Evolutionary conservation across 2,888 invertebrate species (phyloP), one percentile per base, ranked within the genome.

Genomic region (Busseola fusca): DNA sequence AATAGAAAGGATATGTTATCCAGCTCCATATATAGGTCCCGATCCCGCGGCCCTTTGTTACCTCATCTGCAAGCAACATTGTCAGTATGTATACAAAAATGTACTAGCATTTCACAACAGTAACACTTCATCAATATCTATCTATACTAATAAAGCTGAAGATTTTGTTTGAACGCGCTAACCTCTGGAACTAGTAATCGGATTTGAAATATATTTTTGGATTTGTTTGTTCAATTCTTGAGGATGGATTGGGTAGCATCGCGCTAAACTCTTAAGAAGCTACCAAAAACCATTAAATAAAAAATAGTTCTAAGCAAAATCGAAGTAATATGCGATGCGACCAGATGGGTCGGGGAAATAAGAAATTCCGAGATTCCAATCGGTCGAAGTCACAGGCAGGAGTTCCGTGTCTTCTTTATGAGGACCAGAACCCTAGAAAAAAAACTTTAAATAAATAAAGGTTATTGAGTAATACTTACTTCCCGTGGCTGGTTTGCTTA

Each of bases 1-100:
- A 95, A 2, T 91, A 86, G 74, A 95, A 94, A 7, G 95, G 95
- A 88, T 95, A 95, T 50, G 91, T 92, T 83, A 96, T 83, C 95
- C 95, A 96, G 64, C 89, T 91, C 96, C 96, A 96, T 84, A 96
- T 45, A 42, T 93, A 92, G 18, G 93, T 92, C 69, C 91, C 91
- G 67, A 94, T 87, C 58, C 95, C 93, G 71, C 93, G 94, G 57
- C 92, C 92, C 83, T 93, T 89, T 69, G 85, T 88, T 88, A 89
- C 57, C 62, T 89, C 87, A 91, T 90, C 95, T 95, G 93, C 76
- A 94, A 94, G 87, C 84, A 86, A 85, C 74, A 73, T 65, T 65
- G 21, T 40, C 30, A 69, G 50, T 56, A 42, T 12, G 50, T 56
- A 42, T 12, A 66, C 45, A 37, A 65, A 40, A 62, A 54, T 21